Base-by-base conservation (phyloP, 2,888 invertebrate genomes). In the Oscheius sp. region DNA sequence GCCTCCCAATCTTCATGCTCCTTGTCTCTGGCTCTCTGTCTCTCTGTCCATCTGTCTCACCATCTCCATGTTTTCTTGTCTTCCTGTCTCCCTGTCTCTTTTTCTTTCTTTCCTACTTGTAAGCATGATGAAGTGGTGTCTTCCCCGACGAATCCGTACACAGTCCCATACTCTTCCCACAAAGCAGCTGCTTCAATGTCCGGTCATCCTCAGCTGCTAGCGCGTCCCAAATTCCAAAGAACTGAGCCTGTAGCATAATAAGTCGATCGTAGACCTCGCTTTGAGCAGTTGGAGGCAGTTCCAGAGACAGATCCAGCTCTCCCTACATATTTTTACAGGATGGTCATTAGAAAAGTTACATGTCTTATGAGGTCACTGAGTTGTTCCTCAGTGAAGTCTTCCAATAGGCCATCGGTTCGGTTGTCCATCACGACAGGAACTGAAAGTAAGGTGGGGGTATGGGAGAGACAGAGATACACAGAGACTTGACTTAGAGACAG, bases 151-250 rank as follows among this genome's bases (percentile, higher is more conserved):
- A 57, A 70, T 88, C 87, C 29, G 79, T 63, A 11, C 84, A 84
- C 32, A 81, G 66, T 7, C 84, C 86, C 78, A 86, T 80, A 47
- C 73, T 70, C 59, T 79, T 82, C 51, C 77, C 76, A 76, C 83
- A 84, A 10, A 88, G 79, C 66, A 88, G 79, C 71, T 88, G 88
- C 73, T 88, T 88, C 62, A 88, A 63, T 35, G 81, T 81, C 42
- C 78, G 70, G 2, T 79, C 73, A 73, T 88, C 88, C 60, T 86
- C 87, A 10, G 86, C 88, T 3, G 78, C 70, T 9, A 88, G 74
- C 0, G 88, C 83, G 66, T 88, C 86, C 83, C 87, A 88, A 32
- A 88, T 79, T 13, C 86, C 88, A 33, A 79, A 70, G 11, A 84
- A 78, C 65, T 85, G 84, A 58, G 84, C 80, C 80, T 87, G 74